Conservation (phyloP, 1,140 invertebrate species). For the Tribolium madens region DNA sequence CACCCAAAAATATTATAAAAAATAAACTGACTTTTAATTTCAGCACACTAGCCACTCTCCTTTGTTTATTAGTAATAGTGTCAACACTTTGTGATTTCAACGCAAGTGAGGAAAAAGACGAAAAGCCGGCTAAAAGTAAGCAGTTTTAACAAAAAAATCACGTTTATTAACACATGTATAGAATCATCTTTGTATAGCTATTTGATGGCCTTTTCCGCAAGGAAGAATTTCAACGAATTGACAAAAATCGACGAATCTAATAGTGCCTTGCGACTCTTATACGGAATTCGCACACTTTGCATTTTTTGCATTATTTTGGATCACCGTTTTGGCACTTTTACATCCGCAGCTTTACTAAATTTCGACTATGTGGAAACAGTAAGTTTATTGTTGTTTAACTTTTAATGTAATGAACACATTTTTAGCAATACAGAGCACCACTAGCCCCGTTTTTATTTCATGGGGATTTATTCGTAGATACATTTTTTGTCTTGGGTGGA, state of each 20-base stretch:
- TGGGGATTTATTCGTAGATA: conserved; percentile 74
- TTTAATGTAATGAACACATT: conserved; percentile 13
- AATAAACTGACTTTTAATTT: conserved; percentile 40
- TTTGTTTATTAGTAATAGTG: conserved; percentile 55
- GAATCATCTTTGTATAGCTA: conserved; percentile 63
- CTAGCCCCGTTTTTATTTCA: conserved; percentile 68
- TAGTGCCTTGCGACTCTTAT: conserved; percentile 65
- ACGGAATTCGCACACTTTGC: conserved; percentile 68
- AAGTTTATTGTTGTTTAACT: conserved; percentile 26
- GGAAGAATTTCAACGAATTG: conserved; percentile 65
- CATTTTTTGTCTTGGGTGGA: conserved; percentile 75
- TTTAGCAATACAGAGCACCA: conserved; percentile 60
- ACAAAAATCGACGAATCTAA: conserved; percentile 65
- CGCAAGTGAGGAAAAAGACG: conserved; percentile 42
- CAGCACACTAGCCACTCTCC: conserved; percentile 54
- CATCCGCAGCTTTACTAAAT: conserved; percentile 69
- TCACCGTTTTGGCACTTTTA: conserved; percentile 68
- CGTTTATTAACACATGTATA: conserved; percentile 58
- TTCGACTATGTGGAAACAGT: conserved; percentile 69
- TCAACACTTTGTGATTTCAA: conserved; percentile 58
- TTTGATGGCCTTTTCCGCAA: conserved; percentile 67
- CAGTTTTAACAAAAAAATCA: conserved; percentile 13
- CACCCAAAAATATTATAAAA: too few species aligned
- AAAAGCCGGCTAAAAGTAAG: conserved; percentile 58
- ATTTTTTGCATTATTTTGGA: conserved; percentile 68